Evolutionary conservation across 2,797 vertebrate species (phyloP), one percentile per base, ranked within the genome.

Genomic region (Pitangus sulphuratus): DNA sequence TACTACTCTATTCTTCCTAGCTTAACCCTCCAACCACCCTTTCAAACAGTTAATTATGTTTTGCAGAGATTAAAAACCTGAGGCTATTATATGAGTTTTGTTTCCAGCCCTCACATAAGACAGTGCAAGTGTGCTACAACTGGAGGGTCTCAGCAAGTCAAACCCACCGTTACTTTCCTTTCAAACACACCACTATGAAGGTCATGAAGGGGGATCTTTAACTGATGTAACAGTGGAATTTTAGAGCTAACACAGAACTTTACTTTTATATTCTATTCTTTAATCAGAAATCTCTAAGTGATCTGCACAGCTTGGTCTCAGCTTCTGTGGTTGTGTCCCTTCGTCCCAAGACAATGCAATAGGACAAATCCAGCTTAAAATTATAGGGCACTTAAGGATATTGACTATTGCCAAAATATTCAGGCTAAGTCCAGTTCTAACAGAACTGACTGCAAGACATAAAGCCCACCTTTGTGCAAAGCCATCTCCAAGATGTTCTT

Each of bases 1-100:
- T 64, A 86, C 42, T 79, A 84, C 80, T 66, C 84, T 91, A 84
- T 86, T 82, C 89, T 92, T 94, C 89, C 81, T 70, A 84, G 72
- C 66, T 94, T 96, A 97, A 94, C 84, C 45, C 75, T 89, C 77
- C 89, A 97, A 95, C 76, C 84, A 87, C 83, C 81, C 47, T 95
- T 87, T 83, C 90, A 84, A 95, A 93, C 5, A 90, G 80, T 72
- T 57, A 82, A 93, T 81, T 79, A 62, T 39, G 47, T 91, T 94
- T 80, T 82, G 76, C 66, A 91, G 51, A 87, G 69, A 84, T 84
- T 84, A 78, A 94, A 92, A 95, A 28, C 48, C 72, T 2, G 5
- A 89, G 80, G 58, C 88, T 84, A 68, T 69, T 79, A 57, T 2
- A 44, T 0, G 3, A 58, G 33, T 64, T 92, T 74, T 78, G 42